Base-by-base conservation (phyloP, 1,140 invertebrate species). In the Temnothorax longispinosus region DNA sequence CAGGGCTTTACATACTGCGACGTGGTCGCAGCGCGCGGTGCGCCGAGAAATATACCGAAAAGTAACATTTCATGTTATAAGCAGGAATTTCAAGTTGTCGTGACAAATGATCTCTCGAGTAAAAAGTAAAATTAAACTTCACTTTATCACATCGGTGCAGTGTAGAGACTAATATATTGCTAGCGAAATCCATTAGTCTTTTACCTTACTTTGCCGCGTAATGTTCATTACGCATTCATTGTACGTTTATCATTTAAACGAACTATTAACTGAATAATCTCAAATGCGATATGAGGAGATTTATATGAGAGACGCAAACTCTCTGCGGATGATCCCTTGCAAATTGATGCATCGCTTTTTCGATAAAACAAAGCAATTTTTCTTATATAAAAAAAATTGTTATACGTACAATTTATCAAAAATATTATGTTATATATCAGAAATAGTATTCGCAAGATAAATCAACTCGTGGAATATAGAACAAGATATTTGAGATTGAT, bases 141-240 rank as follows among this genome's bases (percentile, higher is more conserved):
- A 27, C 3, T 47, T 58, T 58, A 74, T 72, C 56, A 60, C 18
- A 44, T 74, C 18, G 56, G 1, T 11, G 11, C 18, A 27, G n/a
- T 15, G 52, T 47, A 41, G 13, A 41, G 6, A 50, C 47, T 50
- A 50, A 62, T 41, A 32, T 71, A 56, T 81, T 32, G 50, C 21
- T 56, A 41, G 54, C 21, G 10, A 71, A 69, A 44, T 44, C 10
- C 35, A 27, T 81, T 71, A 71, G 27, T 27, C 64, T 56, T 58
- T 71, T 7, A 71, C 18, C 4, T 21, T 32, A 44, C 38, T 44
- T 65, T 10, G 50, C 13, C 35, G 41, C 27, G 32, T 65, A 41
- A 67, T 52, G 35, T 81, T 69, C 47, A 69, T 81, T 81, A 56
- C 35, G 35, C 35, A 81, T 81, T 81, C 44, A 69, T 54, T 38